Base-by-base conservation (phyloP, 2,797 vertebrate genomes). In the Pangasius djambal region DNA sequence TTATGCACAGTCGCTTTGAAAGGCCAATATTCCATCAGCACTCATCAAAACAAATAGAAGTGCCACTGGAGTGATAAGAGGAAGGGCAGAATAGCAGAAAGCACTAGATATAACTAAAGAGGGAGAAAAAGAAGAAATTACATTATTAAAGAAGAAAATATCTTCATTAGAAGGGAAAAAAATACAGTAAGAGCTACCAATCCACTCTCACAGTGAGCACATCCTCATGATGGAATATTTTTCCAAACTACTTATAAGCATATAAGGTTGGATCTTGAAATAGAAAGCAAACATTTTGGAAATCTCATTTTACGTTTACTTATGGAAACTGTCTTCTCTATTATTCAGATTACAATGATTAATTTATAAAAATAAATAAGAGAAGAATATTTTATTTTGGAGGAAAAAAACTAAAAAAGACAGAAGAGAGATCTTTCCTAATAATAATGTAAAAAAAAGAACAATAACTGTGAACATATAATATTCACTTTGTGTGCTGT, bases 401-500 rank as follows among this genome's bases (percentile, higher is more conserved):
- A 3, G 52, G 55, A 57, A 16, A 57, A 16, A 18, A 55, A 15
- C 52, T 57, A 16, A 10, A 57, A 57, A 3, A 16, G 3, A 57
- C 4, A 0, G 16, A 57, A 16, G 13, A 16, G 15, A 2, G 13
- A 55, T 16, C 55, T 55, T 13, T 55, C 16, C 15, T 37, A 13
- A 61, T 7, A 61, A 61, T 61, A 61, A 61, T 25, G 25, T 25
- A n/a, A 18, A 57, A 18, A 59, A 61, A 55, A 55, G 13, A 55
- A 57, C 16, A 15, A 57, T 57, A 16, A 57, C 55, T 57, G 15
- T 57, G 6, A 48, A 48, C 94, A 95, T 48, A 48, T 48, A 48
- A 48, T 94, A 95, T 94, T 94, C 82, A 57, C 93, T 93, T 92
- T 90, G 94, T 93, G 94, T 93, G 93, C 92, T 92, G 94, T 96